Conservation (phyloP, 2,113 vertebrate species). For the Podarcis raffonei region DNA sequence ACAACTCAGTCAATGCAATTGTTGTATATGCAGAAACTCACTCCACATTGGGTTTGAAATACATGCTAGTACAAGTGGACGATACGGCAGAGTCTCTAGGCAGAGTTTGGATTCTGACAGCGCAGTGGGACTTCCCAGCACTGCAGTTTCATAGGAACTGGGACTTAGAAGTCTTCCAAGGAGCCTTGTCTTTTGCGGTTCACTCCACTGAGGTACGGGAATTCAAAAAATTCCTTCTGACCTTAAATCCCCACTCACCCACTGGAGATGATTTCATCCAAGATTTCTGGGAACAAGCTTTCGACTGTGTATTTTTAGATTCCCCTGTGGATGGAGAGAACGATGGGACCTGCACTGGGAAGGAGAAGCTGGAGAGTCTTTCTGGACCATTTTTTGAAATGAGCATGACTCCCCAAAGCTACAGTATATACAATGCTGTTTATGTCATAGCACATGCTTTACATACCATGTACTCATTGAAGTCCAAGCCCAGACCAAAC, state of each 20-base stretch:
- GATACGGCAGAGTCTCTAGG: background rate
- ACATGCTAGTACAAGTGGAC: background rate
- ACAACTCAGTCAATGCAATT: background rate
- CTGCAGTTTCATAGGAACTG: background rate
- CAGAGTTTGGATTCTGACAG: constrained; percentile 3
- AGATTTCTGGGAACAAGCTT: background rate
- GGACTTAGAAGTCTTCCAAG: background rate
- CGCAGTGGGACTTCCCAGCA: background rate
- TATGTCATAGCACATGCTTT: background rate
- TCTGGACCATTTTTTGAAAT: constrained; percentile 4
- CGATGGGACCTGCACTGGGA: background rate
- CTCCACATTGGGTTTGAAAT: background rate
- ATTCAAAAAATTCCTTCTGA: constrained; percentile 17
- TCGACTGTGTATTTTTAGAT: background rate
- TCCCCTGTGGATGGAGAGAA: background rate
- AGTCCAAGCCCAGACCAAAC: background rate
- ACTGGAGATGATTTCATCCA: constrained; percentile 5
- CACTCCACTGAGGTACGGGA: background rate
- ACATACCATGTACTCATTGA: background rate
- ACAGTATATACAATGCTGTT: background rate
- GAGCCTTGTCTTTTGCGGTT: constrained; percentile 17
- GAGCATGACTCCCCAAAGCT: background rate
- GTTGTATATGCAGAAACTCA: background rate
- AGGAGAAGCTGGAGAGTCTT: background rate
- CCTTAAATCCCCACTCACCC: background rate